Evolutionary conservation across 2,113 vertebrate genomes (phyloP), one percentile per base, ranked within the genome.

Genomic region (Lethenteron camtschaticum): DNA sequence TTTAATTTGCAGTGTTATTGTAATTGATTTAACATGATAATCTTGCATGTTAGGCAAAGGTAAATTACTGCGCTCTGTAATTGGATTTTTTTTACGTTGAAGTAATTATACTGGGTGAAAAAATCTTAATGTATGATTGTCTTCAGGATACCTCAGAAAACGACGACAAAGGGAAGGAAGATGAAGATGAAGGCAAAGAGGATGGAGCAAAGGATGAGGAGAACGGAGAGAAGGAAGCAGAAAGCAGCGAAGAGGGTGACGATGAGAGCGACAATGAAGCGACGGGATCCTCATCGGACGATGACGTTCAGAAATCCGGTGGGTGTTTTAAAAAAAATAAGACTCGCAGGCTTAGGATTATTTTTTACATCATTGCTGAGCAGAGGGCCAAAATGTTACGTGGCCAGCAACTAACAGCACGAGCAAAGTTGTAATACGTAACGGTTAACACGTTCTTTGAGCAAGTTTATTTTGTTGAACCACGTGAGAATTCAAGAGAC

Each of bases 121-220:
- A 41, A 41, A 6, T 41, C 4, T 41, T 41, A 41, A 41, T 41
- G 41, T 24, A 3, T 24, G 24, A 5, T 41, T 41, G 41, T 41
- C 41, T 41, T 41, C 41, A 41, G 41, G 41, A 41, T 6, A 41
- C 41, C 41, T 41, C 87, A 86, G 74, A 89, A 81, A 76, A 77
- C 78, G 75, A 73, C 76, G 66, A 83, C 77, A 16, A 70, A 68
- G 66, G 72, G 60, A n/a, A 70, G 41, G 70, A 71, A 1, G 11
- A 68, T 14, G 60, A 68, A 71, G 66, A 14, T 58, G 10, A 76
- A 72, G 13, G 68, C 57, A 57, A 75, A 58, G 70, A 73, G 16
- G 71, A 58, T 41, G 76, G 79, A 16, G 71, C 58, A 68, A 71
- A 69, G 24, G 72, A 76, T 58, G 71, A 71, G 2, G 75, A 73